These are phyloP conservation scores for Ammodytes marinus DNA, from an alignment of 2,113 vertebrate species.

Conservation along the genomic window DNA sequence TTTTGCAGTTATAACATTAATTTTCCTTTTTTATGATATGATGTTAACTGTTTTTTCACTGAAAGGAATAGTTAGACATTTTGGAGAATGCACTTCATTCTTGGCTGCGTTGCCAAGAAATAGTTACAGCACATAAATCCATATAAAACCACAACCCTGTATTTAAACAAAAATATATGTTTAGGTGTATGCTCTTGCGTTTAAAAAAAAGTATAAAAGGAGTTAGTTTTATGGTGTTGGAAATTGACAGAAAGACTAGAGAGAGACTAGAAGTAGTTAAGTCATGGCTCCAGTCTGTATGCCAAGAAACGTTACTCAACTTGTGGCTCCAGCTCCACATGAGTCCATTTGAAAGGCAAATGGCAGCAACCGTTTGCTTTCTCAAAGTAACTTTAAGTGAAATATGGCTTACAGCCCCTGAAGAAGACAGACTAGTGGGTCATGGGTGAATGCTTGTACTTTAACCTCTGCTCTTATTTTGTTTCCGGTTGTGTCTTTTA, in stretches of 20 bases:
- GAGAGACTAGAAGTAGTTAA: too few relatives aligned
- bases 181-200: too few relatives aligned
- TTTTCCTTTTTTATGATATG: not conserved
- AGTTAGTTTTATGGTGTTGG: too few relatives aligned
- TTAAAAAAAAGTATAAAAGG: too few relatives aligned
- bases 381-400: not conserved
- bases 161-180: too few relatives aligned
- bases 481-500: not conserved
- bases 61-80: not conserved
- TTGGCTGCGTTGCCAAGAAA: too few relatives aligned
- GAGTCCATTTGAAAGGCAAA: not conserved
- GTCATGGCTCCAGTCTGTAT: not conserved
- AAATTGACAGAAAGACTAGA: too few relatives aligned
- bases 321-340: not conserved
- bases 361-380: too few relatives aligned
- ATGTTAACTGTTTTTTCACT: too few relatives aligned
- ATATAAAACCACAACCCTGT: too few relatives aligned
- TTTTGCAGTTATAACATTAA: not conserved
- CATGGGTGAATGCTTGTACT: not conserved
- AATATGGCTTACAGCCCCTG: not conserved
- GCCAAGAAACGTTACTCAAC: not conserved
- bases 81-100: too few relatives aligned
- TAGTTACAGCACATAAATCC: too few relatives aligned
- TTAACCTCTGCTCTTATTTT: not conserved
- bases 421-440: not conserved